Base-by-base conservation (phyloP, 1,140 invertebrate genomes). In the Thaumatotibia leucotreta region DNA sequence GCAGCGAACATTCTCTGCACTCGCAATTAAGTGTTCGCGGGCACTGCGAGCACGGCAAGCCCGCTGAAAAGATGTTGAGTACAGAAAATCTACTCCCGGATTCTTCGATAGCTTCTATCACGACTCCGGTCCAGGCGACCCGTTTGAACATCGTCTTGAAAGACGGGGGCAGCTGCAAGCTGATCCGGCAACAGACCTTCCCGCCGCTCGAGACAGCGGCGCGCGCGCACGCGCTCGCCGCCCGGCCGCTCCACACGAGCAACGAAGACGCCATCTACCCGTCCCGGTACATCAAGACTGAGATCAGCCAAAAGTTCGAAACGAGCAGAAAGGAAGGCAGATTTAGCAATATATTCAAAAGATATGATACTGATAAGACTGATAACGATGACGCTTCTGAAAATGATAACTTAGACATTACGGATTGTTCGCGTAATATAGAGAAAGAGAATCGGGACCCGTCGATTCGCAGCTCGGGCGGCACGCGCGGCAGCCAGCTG, bases 171-270 rank as follows among this genome's bases (percentile, higher is more conserved):
- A 69, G 69, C 0, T 80, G 77, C 78, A 83, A 83, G 50, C 83
- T 95, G 1, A 92, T 93, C 0, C 89, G 94, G 0, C 94, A 95
- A 70, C 94, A 95, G 76, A 95, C 94, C 0, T 95, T 95, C 83
- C 94, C 94, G 1, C 94, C 94, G 1, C 74, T 95, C 1, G 94
- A 94, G 69, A 91, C 92, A 0, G 58, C 63, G 0, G 93, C 92
- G 64, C 75, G 87, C 83, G 11, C 82, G 91, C 58, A 91, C 86
- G 73, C 87, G 89, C 62, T 92, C 82, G 68, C 91, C 92, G 91
- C 93, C 91, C 20, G 92, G 91, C 76, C 94, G 89, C 6, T 92
- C 91, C 76, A 80, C 77, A 70, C 84, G 2, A 82, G 79, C 71
- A 75, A 76, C 76, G 75, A 92, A 82, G 88, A 92, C 72, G 78